Evolutionary conservation across 2,797 vertebrate species (phyloP).

Genomic region (Lithobates sylvaticus): DNA sequence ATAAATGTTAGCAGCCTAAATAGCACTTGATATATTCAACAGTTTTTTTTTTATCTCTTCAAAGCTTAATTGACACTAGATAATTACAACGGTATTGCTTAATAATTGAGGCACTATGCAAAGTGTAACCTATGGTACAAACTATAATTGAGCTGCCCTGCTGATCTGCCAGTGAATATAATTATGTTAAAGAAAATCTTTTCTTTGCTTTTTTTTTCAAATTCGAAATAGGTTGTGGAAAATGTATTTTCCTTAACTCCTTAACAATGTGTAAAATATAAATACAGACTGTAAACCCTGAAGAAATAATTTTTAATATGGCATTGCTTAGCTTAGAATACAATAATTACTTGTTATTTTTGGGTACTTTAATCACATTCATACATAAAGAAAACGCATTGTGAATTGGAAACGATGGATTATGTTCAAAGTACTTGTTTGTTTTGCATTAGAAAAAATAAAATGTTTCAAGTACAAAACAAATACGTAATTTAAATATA

Average conservation of each 20-base stretch:
- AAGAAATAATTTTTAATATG: background rate
- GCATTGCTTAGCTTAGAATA: background rate
- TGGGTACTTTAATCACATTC: background rate
- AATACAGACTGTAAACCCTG: background rate
- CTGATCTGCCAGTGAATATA: slow-evolving; percentile 25
- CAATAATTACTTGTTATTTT: background rate
- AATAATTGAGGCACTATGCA: slow-evolving; percentile 40
- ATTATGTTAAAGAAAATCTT: slow-evolving; percentile 34
- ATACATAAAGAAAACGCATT: background rate
- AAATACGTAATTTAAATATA: background rate
- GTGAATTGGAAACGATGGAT: background rate
- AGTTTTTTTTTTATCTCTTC: background rate
- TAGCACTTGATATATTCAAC: slow-evolving; percentile 6
- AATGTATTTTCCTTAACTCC: background rate
- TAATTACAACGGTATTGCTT: slow-evolving; percentile 41
- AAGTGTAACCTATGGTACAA: slow-evolving; percentile 42
- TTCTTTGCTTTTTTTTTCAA: background rate
- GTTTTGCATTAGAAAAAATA: background rate
- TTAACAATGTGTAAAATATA: background rate
- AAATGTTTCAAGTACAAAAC: background rate
- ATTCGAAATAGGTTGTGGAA: background rate
- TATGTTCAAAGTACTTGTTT: background rate
- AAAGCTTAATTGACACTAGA: slow-evolving; percentile 22
- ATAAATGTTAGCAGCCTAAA: slow-evolving; percentile 23
- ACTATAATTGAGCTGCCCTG: slow-evolving; percentile 30